These are phyloP conservation scores for Neostethus bicornis DNA, from an alignment of 2,797 vertebrate species.

Conservation along the genomic window DNA sequence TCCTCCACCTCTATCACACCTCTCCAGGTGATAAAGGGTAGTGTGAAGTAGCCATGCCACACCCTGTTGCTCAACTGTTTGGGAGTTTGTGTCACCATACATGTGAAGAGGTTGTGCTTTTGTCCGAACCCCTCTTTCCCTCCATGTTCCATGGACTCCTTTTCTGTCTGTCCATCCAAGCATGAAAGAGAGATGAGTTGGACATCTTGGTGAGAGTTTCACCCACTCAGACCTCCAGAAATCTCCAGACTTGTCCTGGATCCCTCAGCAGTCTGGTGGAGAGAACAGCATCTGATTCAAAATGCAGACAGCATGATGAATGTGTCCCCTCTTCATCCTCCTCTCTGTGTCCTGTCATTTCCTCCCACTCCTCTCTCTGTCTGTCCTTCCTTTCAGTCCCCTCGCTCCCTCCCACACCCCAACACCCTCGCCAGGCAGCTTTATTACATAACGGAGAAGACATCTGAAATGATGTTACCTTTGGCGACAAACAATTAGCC, in stretches of 20 bases:
- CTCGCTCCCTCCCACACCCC: slow-evolving; percentile 6
- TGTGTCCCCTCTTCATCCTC: slow-evolving; percentile 49
- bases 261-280: slow-evolving; percentile 1
- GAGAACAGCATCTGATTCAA: slow-evolving; percentile 28
- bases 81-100: slow-evolving; percentile 45
- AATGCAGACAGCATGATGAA: slow-evolving; percentile 62
- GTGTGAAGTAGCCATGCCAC: background rate
- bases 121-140: slow-evolving; percentile 12
- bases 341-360: slow-evolving; percentile 38
- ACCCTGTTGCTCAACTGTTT: slow-evolving; percentile 28
- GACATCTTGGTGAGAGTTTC: slow-evolving; percentile 32
- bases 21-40: background rate
- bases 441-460: slow-evolving; percentile 61
- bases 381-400: slow-evolving; percentile 16
- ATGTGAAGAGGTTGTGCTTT: slow-evolving; percentile 49
- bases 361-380: slow-evolving; percentile 24
- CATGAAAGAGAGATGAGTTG: slow-evolving; percentile 3
- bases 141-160: slow-evolving; percentile 28
- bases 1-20: background rate
- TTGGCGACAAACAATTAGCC: slow-evolving; percentile 71
- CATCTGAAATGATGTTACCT: slow-evolving; percentile 59
- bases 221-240: slow-evolving; percentile 3
- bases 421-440: slow-evolving; percentile 23
- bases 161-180: slow-evolving; percentile 13
- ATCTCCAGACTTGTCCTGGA: background rate